Conservation (phyloP, 2,113 vertebrate genomes). For the Peucedramus taeniatus region DNA sequence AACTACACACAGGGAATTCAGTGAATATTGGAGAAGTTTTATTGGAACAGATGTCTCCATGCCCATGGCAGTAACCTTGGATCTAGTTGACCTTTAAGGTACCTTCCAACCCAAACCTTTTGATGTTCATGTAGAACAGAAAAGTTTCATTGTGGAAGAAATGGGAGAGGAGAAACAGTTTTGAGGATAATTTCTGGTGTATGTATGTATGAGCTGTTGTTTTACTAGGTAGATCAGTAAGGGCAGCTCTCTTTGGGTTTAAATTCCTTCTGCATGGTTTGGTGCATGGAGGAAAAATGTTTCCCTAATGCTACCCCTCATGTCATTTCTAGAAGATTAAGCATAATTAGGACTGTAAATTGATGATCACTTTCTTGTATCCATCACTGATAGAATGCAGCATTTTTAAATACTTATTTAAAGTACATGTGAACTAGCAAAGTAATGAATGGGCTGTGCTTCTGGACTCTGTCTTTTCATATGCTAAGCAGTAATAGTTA, state of each 20-base stretch:
- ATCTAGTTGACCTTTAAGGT: not conserved
- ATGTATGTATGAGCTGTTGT: not conserved
- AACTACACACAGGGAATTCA: not conserved
- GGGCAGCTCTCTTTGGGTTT: not conserved
- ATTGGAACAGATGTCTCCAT: not conserved
- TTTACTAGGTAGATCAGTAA: not conserved
- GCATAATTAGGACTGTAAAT: not conserved
- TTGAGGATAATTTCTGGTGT: not conserved
- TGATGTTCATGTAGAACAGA: not conserved
- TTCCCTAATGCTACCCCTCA: not conserved
- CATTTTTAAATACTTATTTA: not conserved
- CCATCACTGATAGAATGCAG: not conserved
- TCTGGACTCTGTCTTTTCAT: conserved; percentile 44
- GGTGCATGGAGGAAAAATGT: not conserved
- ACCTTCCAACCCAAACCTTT: not conserved
- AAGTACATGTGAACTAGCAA: not conserved
- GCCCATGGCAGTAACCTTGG: not conserved
- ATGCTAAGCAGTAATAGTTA: conserved; percentile 27
- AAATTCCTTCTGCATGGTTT: not conserved
- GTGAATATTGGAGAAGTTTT: not conserved
- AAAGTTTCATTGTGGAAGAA: not conserved
- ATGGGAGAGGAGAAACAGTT: not conserved
- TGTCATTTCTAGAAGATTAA: not conserved
- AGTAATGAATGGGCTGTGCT: not conserved
- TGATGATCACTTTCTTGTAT: not conserved